phyloP scores from a whole-genome alignment of 1,140 invertebrate species.

The Zaprionus kolodkinae region DNA sequence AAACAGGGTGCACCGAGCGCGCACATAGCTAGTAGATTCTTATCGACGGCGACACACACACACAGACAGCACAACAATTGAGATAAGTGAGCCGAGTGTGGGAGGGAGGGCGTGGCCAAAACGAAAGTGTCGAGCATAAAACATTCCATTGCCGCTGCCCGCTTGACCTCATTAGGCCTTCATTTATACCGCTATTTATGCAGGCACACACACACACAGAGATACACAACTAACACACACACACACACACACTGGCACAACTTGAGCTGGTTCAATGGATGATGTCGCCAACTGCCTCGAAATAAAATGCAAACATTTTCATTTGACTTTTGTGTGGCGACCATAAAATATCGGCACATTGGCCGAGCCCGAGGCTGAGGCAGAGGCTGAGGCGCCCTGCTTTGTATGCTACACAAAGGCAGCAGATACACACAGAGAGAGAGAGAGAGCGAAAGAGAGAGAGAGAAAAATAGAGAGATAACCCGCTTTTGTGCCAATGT shows the following conservation, averaged over 20 bases:
- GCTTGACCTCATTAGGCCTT: conserved; percentile 76
- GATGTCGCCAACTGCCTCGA: conserved; percentile 58
- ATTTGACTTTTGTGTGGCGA: conserved; percentile 35
- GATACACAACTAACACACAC: conserved; percentile 19
- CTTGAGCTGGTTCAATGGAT: conserved; percentile 30
- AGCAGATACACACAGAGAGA: conserved; percentile 12
- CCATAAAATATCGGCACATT: conserved; percentile 58
- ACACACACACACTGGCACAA: conserved; percentile 35
- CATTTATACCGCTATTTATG: conserved; percentile 74
- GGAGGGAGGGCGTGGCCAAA: conserved; percentile 8
- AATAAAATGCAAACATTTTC: conserved; percentile 72
- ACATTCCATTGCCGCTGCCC: conserved; percentile 51
- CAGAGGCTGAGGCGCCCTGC: conserved; percentile 34
- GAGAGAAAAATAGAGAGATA: not conserved
- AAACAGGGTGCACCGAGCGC: conserved; percentile 2
- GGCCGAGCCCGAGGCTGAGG: conserved; percentile 1
- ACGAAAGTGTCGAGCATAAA: conserved; percentile 56
- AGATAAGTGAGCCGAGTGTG: conserved; percentile 50
- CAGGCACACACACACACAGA: conserved; percentile 39
- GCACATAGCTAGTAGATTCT: conserved; percentile 21
- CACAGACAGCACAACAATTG: conserved; percentile 36
- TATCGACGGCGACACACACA: conserved; percentile 37
- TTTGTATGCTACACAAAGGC: conserved; percentile 58
- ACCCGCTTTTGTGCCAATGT: conserved; percentile 8
- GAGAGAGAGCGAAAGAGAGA: too few species aligned